Evolutionary conservation across 2,113 vertebrate species (phyloP).

Genomic region (Alligator mississippiensis): DNA sequence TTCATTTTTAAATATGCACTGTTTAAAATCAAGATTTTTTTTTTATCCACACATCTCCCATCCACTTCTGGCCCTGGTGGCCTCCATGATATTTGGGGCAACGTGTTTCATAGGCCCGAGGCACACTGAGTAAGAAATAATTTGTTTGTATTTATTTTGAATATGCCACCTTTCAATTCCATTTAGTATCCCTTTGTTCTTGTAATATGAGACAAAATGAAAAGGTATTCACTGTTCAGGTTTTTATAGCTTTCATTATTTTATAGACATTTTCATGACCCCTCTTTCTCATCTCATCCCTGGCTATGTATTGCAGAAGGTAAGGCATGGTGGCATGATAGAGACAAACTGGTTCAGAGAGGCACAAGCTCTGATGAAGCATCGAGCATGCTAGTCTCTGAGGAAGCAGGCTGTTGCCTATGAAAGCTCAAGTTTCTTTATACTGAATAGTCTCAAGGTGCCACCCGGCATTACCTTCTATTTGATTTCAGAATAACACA

Average conservation of each 20-base stretch:
- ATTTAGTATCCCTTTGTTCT: background rate
- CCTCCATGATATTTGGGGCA: background rate
- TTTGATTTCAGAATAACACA: no score
- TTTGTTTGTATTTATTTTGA: background rate
- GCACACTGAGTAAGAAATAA: background rate
- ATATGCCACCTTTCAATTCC: background rate
- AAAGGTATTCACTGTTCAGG: background rate
- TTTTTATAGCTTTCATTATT: background rate
- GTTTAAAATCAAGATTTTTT: background rate
- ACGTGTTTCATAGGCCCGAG: background rate
- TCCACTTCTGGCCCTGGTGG: constrained; percentile 4
- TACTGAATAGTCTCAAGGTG: no score
- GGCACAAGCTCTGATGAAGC: no score
- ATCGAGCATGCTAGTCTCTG: no score
- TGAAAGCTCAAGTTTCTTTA: no score
- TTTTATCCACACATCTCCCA: background rate
- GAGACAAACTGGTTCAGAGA: no score
- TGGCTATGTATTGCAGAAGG: no score
- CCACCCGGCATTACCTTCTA: no score
- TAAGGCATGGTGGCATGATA: no score
- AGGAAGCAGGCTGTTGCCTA: no score
- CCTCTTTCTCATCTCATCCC: background rate
- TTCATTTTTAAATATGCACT: background rate
- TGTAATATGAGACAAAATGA: background rate
- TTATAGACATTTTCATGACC: background rate